Evolutionary conservation across 2,888 invertebrate species (phyloP).

Genomic region (Drosophila anceps): DNA sequence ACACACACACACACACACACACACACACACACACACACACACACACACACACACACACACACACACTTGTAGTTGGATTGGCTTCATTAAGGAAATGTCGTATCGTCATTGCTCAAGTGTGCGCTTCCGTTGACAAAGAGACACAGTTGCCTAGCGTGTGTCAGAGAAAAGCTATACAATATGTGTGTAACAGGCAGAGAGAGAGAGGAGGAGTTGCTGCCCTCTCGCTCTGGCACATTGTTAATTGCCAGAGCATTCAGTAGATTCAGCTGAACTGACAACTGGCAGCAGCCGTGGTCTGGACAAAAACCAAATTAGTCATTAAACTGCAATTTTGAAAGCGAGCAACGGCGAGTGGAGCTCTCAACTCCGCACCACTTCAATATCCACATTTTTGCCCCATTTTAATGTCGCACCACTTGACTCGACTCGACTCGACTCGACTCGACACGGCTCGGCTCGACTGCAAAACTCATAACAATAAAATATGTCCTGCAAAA

Average conservation of each 20-base stretch:
- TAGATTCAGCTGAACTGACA: conserved; percentile 11
- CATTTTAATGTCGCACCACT: conserved; percentile 3
- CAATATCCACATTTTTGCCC: background rate
- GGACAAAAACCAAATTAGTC: conserved; percentile 75
- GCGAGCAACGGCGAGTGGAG: conserved; percentile 30
- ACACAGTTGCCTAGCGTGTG: conserved; percentile 13
- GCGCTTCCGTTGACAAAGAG: conserved; percentile 75
- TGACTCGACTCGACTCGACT: conserved; percentile 23
- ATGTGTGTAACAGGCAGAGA: background rate
- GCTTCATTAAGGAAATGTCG: conserved; percentile 83
- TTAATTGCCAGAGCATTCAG: conserved; percentile 47
- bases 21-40: conserved; percentile 14
- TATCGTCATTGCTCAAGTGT: conserved; percentile 80
- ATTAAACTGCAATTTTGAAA: conserved; percentile 78
- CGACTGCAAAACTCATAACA: conserved; percentile 69
- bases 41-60: conserved; percentile 13
- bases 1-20: conserved; percentile 17
- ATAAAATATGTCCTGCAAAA: conserved; percentile 69
- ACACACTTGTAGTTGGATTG: conserved; percentile 42
- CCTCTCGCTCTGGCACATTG: conserved; percentile 40
- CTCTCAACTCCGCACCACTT: conserved; percentile 11
- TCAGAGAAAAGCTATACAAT: background rate
- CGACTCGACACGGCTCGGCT: conserved; percentile 37
- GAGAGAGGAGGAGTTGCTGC: background rate
- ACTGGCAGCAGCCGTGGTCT: conserved; percentile 30